Evolutionary conservation across 92 coral and sea anemone species (phyloP).

Genomic region (Phenganax marumi): DNA sequence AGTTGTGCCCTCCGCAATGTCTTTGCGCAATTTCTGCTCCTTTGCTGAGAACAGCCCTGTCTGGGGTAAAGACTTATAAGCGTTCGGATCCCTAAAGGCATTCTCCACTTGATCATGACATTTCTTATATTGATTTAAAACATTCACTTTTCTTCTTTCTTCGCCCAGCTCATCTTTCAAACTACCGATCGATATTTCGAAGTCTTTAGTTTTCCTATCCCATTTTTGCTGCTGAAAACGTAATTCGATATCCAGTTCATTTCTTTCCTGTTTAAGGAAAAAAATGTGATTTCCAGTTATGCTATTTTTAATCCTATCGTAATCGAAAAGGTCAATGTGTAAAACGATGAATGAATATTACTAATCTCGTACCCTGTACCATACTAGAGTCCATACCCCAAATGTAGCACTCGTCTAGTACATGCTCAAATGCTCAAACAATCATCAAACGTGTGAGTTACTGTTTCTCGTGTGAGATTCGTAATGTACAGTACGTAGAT

Average conservation of each 20-base stretch:
- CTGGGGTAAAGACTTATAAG: slow-evolving; percentile 63
- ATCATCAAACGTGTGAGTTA: too few species aligned
- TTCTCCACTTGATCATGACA: slow-evolving; percentile 86
- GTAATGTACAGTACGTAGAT: too few species aligned
- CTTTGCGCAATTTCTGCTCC: slow-evolving; percentile 70
- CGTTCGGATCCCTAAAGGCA: slow-evolving; percentile 71
- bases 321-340: too few species aligned
- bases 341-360: too few species aligned
- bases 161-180: slow-evolving; percentile 72
- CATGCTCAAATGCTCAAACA: too few species aligned
- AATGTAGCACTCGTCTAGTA: too few species aligned
- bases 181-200: slow-evolving; percentile 59
- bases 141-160: slow-evolving; percentile 60
- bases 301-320: too few species aligned
- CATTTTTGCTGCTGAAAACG: slow-evolving; percentile 66
- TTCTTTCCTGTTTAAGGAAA: slow-evolving; percentile 53
- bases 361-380: too few species aligned
- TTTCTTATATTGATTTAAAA: slow-evolving; percentile 69
- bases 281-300: too few species aligned
- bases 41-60: slow-evolving; percentile 65
- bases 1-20: slow-evolving; percentile 75
- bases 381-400: too few species aligned
- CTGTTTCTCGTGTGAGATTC: too few species aligned
- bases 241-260: slow-evolving; percentile 57
- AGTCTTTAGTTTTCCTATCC: slow-evolving; percentile 59